Base-by-base conservation (phyloP, 2,797 vertebrate genomes). In the Premnoplex brunnescens region DNA sequence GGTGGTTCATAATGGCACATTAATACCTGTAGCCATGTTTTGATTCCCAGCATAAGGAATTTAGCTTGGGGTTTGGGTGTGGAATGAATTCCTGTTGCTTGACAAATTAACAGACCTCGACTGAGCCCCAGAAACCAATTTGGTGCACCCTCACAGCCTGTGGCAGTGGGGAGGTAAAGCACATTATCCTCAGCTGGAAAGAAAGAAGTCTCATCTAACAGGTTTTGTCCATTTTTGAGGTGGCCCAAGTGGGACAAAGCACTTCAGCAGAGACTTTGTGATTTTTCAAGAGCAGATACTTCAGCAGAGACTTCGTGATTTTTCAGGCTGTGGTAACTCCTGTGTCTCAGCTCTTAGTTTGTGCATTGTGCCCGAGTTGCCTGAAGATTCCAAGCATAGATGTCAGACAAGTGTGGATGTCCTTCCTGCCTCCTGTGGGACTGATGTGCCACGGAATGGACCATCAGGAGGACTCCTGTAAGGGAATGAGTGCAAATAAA, bases 61-160 rank as follows among this genome's bases (percentile, higher is more conserved):
- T 74, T 58, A 28, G 27, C 75, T 79, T 24, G 7, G 24, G 59
- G 55, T 95, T 89, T 1, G 3, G 43, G 21, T 64, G 8, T 14
- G 63, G 73, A 72, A 41, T 34, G 86, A 92, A 32, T 78, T 43
- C 58, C 46, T 62, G 88, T 62, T 74, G n/a, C 59, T 73, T 89
- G 91, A 79, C 17, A 82, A 79, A 95, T 92, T 37, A 82, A 44
- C 59, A 94, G 84, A 7, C 34, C 44, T 82, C 81, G 87, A 32
- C 34, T 66, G 74, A 92, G 66, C 63, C 91, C 62, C 74, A 75
- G 77, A 58, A 96, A 85, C 24, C 43, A 73, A 4, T 73, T 12
- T 85, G 81, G 48, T 66, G 67, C 20, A 51, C 28, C 44, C 51
- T 93, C 59, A 11, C 36, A 34, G 86, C 86, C 84, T 39, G 71